Evolutionary conservation across 2,888 invertebrate genomes (phyloP), one percentile per base, ranked within the genome.

Genomic region (Eupelmus urozonus): DNA sequence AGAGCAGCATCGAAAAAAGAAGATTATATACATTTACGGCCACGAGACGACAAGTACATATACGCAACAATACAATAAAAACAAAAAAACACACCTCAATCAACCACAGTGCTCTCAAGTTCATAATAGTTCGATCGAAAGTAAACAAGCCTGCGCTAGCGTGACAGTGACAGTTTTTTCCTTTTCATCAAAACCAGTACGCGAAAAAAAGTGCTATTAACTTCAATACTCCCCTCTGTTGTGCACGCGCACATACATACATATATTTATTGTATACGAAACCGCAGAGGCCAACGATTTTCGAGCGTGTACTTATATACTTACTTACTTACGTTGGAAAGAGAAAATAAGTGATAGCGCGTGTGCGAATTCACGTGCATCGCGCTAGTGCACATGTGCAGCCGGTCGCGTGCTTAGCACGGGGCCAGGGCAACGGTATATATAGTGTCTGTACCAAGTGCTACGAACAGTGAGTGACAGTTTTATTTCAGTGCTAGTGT

Each of bases 201-300:
- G 23, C 18, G 53, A 7, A 9, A 27, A 34, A 70, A 78, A 78
- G 78, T 78, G 72, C 73, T 78, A 78, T 78, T 67, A 78, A 63
- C 51, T 57, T 27, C 18, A n/a, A 57, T 42, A n/a, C n/a, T n/a
- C n/a, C n/a, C n/a, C n/a, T n/a, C n/a, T n/a, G n/a, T n/a, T n/a
- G 29, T 29, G 67, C 1, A 23, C 23, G 55, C 40, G 55, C 13
- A 34, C 9, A 34, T 34, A 34, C 34, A 34, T 34, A 34, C 34
- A 34, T 34, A 34, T 34, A 34, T 34, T 5, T 34, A n/a, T 34
- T 29, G 49, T 49, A 49, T 42, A 23, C 42, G 42, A 29, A 66
- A 53, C 18, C 29, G n/a, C n/a, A 29, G 27, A 11, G 45, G 45
- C 45, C 13, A 51, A 13, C 65, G 16, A 9, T 45, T 45, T n/a